These are phyloP conservation scores for Aphyosemion australe DNA, from an alignment of 2,113 vertebrate genomes.

Conservation along the genomic window DNA sequence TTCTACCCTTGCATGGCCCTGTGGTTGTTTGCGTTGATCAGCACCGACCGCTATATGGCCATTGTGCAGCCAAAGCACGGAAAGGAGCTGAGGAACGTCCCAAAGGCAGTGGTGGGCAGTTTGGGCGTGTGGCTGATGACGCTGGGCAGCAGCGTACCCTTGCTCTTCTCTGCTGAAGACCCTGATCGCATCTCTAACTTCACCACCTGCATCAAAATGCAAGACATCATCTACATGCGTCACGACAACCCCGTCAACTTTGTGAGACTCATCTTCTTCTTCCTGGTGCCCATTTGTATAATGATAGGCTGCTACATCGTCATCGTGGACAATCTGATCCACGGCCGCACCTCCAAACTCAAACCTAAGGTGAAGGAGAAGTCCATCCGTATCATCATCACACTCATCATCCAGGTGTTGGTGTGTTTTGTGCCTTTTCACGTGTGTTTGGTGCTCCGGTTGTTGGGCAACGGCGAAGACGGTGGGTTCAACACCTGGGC, in stretches of 20 bases:
- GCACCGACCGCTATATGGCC: conserved; percentile 94
- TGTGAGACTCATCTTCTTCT: conserved; percentile 87
- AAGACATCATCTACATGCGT: conserved; percentile 87
- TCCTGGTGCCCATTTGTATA: conserved; percentile 88
- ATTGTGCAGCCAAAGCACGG: conserved; percentile 91
- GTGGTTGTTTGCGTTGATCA: conserved; percentile 94
- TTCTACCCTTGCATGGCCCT: conserved; percentile 95
- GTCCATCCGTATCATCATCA: conserved; percentile 93
- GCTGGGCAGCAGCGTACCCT: conserved; percentile 80
- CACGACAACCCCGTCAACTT: conserved; percentile 84
- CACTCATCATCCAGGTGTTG: conserved; percentile 89
- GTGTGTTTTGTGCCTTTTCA: conserved; percentile 95
- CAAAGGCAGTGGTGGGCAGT: conserved; percentile 86
- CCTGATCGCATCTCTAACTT: conserved; percentile 82
- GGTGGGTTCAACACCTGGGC: conserved; percentile 83
- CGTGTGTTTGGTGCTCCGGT: conserved; percentile 83
- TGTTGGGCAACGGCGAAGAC: conserved; percentile 65
- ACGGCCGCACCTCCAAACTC: conserved; percentile 88
- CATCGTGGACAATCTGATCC: conserved; percentile 90
- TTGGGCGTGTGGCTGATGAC: conserved; percentile 90
- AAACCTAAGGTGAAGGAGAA: conserved; percentile 96
- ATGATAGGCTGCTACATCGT: conserved; percentile 91
- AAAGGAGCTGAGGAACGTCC: conserved; percentile 90
- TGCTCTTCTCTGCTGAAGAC: conserved; percentile 83
- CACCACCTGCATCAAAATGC: conserved; percentile 90